Evolutionary conservation across 1,140 invertebrate species (phyloP), one percentile per base, ranked within the genome.

Genomic region (Pachypeltis micranthus): DNA sequence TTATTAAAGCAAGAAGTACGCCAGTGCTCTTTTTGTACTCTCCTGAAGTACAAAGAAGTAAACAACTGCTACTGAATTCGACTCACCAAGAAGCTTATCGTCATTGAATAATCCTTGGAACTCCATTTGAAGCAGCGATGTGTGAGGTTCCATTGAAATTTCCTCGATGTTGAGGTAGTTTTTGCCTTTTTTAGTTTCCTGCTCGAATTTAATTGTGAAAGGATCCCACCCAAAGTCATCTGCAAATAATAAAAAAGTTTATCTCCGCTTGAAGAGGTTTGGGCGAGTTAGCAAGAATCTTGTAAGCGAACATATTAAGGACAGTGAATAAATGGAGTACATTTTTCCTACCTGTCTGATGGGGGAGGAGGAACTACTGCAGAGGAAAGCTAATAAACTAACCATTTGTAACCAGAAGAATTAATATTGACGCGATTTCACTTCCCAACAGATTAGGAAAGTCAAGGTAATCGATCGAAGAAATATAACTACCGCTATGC

Each of bases 61-160:
- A n/a, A n/a, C n/a, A n/a, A n/a, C n/a, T n/a, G n/a, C n/a, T n/a
- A n/a, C n/a, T n/a, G n/a, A n/a, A n/a, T n/a, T n/a, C 47, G 4
- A 51, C 16, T 57, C 62, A 70, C 70, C 69, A 39, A 71, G 61
- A 60, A 63, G 64, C 62, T 71, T 70, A 56, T 71, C 69, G 26
- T 68, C 69, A 59, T 71, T 71, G 63, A 71, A 71, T 44, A 71
- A 55, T 29, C 69, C 69, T n/a, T 65, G 66, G 1, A 71, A 59
- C 12, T 62, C 61, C 0, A 71, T 44, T 28, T 61, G 63, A 16
- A 71, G 57, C 39, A 57, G 63, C 0, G 62, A 63, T 1, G 66
- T 64, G 19, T 19, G 19, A 51, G 3, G 44, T 23, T n/a, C 44
- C 51, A 58, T 10, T 10, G 10, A 10, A 51, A 51, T 21, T 4